These are phyloP conservation scores for Ernsta delagoae DNA, from an alignment of 2,888 invertebrate genomes.

Conservation along the genomic window DNA sequence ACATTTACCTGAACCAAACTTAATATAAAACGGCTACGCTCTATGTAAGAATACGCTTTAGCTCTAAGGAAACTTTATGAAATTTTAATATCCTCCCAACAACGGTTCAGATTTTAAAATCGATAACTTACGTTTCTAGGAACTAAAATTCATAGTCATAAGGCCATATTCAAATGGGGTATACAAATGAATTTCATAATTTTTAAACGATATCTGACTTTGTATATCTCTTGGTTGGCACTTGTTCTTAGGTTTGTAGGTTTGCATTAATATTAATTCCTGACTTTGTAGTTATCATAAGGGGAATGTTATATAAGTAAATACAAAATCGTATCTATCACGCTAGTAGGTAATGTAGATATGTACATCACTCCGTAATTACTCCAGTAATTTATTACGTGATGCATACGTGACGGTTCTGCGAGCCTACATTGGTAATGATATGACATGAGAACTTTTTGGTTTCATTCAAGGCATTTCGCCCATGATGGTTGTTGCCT, in stretches of 20 bases:
- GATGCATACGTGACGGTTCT: no score
- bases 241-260: background rate
- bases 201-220: background rate
- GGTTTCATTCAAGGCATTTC: no score
- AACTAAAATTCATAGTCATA: conserved; percentile 17
- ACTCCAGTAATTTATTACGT: no score
- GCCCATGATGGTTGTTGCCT: no score
- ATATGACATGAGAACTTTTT: no score
- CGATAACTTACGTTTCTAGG: conserved; percentile 26
- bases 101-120: conserved; percentile 53
- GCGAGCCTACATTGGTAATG: no score
- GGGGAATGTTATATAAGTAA: no score
- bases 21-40: conserved; percentile 65
- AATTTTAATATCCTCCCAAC: conserved; percentile 68
- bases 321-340: no score
- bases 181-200: conserved; percentile 14
- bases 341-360: no score
- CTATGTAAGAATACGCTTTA: conserved; percentile 65
- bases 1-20: conserved; percentile 56
- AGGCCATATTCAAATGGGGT: background rate
- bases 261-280: no score
- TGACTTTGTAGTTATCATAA: no score
- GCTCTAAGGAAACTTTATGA: conserved; percentile 64
- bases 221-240: background rate
- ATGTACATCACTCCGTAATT: no score